Evolutionary conservation across 2,888 invertebrate genomes (phyloP).

Genomic region (Chloroclysta siterata): DNA sequence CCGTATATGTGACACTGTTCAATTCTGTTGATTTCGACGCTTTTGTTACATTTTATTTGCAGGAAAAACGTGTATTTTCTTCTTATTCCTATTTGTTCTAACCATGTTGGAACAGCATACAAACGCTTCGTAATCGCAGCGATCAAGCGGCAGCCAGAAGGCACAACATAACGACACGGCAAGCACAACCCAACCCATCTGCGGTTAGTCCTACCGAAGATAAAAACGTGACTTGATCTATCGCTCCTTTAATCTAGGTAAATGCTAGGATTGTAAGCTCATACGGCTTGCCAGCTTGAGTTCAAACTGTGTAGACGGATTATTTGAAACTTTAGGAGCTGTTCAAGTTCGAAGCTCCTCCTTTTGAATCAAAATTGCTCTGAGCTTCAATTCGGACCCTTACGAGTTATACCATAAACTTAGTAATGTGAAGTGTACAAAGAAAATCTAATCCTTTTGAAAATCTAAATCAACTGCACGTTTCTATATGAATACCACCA

Average conservation of each 20-base stretch:
- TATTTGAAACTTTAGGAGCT: conserved; percentile 20
- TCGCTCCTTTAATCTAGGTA: conserved; percentile 49
- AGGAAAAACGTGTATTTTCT: conserved; percentile 22
- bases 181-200: conserved; percentile 33
- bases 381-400: conserved; percentile 18
- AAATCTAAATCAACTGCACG: conserved; percentile 47
- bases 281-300: conserved; percentile 17
- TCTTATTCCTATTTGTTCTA: conserved; percentile 8
- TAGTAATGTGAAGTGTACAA: conserved; percentile 8
- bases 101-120: conserved; percentile 19
- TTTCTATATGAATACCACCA: conserved; percentile 42
- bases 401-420: conserved; percentile 8
- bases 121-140: conserved; percentile 35
- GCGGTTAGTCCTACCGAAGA: conserved; percentile 40
- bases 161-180: conserved; percentile 40
- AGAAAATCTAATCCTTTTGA: conserved; percentile 33
- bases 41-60: conserved; percentile 27
- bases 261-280: conserved; percentile 29
- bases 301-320: conserved; percentile 13
- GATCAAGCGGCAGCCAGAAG: conserved; percentile 43
- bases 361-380: conserved; percentile 14
- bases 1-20: conserved; percentile 30
- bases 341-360: neutral
- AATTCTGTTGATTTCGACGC: conserved; percentile 32
- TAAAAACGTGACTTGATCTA: conserved; percentile 60